phyloP scores from a whole-genome alignment of 2,113 vertebrate species.

The Amia ocellicauda region DNA sequence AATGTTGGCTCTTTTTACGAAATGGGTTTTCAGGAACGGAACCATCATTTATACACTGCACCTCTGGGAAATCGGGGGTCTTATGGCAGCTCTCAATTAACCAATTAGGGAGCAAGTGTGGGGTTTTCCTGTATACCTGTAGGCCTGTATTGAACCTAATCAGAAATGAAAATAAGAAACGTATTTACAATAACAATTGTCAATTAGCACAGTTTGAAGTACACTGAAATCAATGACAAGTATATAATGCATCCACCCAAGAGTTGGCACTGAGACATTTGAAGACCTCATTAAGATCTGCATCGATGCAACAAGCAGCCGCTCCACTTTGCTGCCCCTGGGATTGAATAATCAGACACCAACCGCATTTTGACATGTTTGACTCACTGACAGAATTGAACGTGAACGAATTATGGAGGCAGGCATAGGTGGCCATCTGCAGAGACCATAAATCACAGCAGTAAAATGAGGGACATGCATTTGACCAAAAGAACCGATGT shows the following conservation, averaged over 20 bases:
- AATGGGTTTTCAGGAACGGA: no score
- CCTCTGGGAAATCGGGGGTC: no score
- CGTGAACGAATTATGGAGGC: neutral
- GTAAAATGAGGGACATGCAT: conserved; percentile 2
- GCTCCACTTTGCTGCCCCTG: neutral
- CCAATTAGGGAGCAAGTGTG: no score
- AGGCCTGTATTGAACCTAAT: no score
- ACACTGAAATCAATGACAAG: neutral
- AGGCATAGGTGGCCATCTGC: neutral
- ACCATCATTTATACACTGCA: no score
- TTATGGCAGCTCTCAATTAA: no score
- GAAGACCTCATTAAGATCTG: conserved; percentile 10
- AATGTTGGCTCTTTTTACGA: no score
- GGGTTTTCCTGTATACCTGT: no score
- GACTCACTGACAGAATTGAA: conserved; percentile 1
- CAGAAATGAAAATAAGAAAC: no score
- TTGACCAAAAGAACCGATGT: conserved; percentile 3
- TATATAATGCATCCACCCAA: conserved; percentile 26
- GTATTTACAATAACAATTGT: neutral
- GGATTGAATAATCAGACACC: neutral
- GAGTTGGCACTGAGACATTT: conserved; percentile 34
- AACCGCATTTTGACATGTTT: neutral
- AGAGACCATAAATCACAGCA: conserved; percentile 9
- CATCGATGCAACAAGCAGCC: conserved; percentile 6
- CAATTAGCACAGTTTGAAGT: neutral